Percentiles rank a stretch among this genome's conserved stretches.
These are phyloP conservation scores for Pseudorasbora parva DNA, from an alignment of 2,113 vertebrate species.

Conservation along the genomic window DNA sequence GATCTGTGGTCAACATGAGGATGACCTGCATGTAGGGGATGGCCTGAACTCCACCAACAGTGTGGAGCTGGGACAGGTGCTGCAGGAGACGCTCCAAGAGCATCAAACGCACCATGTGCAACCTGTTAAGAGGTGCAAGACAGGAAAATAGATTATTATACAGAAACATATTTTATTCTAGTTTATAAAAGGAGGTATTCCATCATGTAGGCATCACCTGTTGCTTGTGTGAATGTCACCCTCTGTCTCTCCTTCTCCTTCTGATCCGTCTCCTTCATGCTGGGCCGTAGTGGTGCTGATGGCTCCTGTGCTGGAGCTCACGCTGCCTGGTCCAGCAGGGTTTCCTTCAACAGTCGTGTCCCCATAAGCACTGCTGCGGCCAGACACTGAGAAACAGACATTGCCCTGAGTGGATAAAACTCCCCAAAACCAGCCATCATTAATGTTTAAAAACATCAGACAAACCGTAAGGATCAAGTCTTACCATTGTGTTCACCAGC, in stretches of 20 bases:
- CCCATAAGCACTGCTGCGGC: constrained; percentile 95
- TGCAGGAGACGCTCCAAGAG: constrained; percentile 93
- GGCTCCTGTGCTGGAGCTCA: constrained; percentile 96
- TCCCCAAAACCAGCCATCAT: not conserved
- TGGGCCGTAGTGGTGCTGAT: constrained; percentile 96
- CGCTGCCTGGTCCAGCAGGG: constrained; percentile 90
- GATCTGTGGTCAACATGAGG: constrained; percentile 96
- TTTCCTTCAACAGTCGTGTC: constrained; percentile 91
- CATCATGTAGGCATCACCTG: constrained; percentile 75
- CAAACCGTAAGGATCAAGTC: constrained; percentile 37
- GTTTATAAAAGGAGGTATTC: not conserved
- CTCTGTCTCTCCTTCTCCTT: constrained; percentile 91
- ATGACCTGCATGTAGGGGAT: constrained; percentile 99
- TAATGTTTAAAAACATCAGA: not conserved
- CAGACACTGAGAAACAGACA: constrained; percentile 82
- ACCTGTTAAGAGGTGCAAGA: constrained; percentile 67
- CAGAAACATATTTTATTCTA: not conserved
- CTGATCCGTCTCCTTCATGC: constrained; percentile 94
- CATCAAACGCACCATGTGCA: constrained; percentile 98
- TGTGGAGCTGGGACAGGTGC: constrained; percentile 89
- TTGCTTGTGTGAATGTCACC: constrained; percentile 95
- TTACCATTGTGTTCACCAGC: constrained; percentile 98
- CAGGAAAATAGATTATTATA: not conserved
- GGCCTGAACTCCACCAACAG: constrained; percentile 93
- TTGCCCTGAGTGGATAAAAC: not conserved